Evolutionary conservation across 2,113 vertebrate species (phyloP).

Genomic region (Scomber japonicus): DNA sequence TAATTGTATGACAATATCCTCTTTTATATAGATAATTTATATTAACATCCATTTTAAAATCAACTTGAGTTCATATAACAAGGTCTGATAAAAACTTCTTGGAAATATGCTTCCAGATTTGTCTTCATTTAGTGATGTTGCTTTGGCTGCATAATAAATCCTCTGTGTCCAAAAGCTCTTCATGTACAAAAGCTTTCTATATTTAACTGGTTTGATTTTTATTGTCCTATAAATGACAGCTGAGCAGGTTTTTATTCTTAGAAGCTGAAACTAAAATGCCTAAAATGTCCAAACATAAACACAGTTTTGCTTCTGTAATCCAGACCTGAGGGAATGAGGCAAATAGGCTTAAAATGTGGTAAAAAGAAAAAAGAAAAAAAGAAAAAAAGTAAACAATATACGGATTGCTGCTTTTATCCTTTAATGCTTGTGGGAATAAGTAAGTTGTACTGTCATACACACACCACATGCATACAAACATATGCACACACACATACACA

Average conservation of each 20-base stretch:
- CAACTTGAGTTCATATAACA: too few species aligned
- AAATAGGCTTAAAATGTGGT: constrained; percentile 19
- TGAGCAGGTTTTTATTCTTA: constrained; percentile 1
- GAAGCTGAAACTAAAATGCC: constrained; percentile 4
- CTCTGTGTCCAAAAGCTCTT: background rate
- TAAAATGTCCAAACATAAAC: constrained; percentile 14
- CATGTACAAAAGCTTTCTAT: constrained; percentile 6
- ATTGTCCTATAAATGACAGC: constrained; percentile 22
- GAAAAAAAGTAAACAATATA: constrained; percentile 17
- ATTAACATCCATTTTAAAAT: too few species aligned
- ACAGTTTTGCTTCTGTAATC: constrained; percentile 8
- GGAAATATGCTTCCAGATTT: background rate
- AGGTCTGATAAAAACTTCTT: background rate
- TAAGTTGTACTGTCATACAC: constrained; percentile 26
- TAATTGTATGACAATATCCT: too few species aligned
- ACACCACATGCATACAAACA: background rate
- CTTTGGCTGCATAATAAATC: constrained; percentile 11
- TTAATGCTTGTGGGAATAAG: constrained; percentile 21
- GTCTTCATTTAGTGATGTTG: background rate
- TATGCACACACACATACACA: constrained; percentile 17
- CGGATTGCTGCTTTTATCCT: constrained; percentile 39
- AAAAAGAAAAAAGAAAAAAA: background rate
- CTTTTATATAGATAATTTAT: too few species aligned
- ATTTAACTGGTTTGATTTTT: constrained; percentile 32
- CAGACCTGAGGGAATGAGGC: constrained; percentile 14